Base-by-base conservation (phyloP, 2,113 vertebrate genomes). In the Halichoerus grypus region DNA sequence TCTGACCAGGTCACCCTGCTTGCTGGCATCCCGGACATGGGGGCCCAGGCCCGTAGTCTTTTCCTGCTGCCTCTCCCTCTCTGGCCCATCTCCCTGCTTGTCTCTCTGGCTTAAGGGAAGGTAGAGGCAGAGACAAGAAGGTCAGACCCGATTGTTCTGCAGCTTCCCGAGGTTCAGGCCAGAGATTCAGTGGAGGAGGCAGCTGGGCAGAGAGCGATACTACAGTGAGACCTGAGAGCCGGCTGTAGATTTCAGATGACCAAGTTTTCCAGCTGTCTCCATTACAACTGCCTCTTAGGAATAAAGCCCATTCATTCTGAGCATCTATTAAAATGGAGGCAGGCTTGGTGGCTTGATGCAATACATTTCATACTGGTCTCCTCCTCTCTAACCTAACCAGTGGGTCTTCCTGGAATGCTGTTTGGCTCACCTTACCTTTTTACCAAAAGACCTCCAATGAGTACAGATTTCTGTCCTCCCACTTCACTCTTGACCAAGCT, bases 221-320 rank as follows among this genome's bases (percentile, higher is more conserved):
- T 31, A 7, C 14, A 26, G 33, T n/a, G 36, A 80, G 42, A 53
- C 26, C 4, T 83, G 33, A 53, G 53, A 61, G 24, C 61, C 49
- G 26, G 13, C 87, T 88, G 49, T 46, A 80, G 61, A 36, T 88
- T 93, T 96, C 93, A 79, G 65, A 53, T 67, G 76, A 65, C 51
- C 57, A 14, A 0, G 11, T 63, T 97, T 94, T 82, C 76, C 21
- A 42, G 33, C 12, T 1, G 14, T 93, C 36, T 88, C 69, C 77
- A 2, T 65, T 59, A 51, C 28, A 61, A 9, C 53, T 28, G 81
- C 57, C 57, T 15, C 0, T 39, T 81, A 88, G 77, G 67, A 94
- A 42, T 55, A 91, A 65, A 26, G 14, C 26, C 19, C n/a, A 8
- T 63, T 94, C 13, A 24, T 72, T 49, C 59, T 49, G 76, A 77